Percentiles rank a stretch among this genome's conserved stretches.
phyloP scores from a whole-genome alignment of 2,797 vertebrate genomes.

The Eremophila alpestris region DNA sequence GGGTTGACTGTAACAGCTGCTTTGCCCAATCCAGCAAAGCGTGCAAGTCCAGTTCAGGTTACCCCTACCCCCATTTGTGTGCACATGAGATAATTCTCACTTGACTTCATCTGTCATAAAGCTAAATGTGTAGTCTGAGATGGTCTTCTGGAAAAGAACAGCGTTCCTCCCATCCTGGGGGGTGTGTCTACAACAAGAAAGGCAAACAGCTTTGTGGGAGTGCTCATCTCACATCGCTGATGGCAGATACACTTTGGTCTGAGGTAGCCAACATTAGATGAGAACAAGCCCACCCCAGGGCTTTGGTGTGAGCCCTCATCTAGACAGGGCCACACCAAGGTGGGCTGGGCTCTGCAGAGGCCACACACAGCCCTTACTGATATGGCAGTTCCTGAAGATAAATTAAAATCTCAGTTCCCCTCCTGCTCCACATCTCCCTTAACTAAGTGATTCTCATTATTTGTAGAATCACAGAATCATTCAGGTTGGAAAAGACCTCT shows the following conservation, averaged over 20 bases:
- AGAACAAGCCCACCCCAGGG: neutral
- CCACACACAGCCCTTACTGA: neutral
- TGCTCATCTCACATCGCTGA: neutral
- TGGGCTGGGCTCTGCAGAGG: neutral
- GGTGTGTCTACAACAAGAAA: neutral
- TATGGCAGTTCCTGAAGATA: neutral
- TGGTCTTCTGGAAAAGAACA: neutral
- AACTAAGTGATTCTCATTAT: neutral
- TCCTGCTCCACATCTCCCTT: fast-evolving
- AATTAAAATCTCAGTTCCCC: neutral
- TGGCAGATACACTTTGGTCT: neutral
- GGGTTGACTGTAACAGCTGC: neutral
- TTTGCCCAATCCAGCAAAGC: neutral
- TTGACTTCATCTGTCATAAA: neutral
- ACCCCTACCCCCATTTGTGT: fast-evolving
- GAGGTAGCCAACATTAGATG: fast-evolving
- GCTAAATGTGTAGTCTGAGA: neutral
- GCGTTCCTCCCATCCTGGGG: neutral
- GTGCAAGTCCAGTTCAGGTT: neutral
- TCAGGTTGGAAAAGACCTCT: neutral
- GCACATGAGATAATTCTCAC: neutral
- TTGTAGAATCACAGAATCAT: neutral
- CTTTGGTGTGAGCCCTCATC: neutral
- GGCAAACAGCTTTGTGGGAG: neutral
- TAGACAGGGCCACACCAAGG: neutral